A percentile compares a stretch with the other conserved stretches of the same genome.
phyloP scores from a whole-genome alignment of 2,797 vertebrate species.

The Sciurus carolinensis region DNA sequence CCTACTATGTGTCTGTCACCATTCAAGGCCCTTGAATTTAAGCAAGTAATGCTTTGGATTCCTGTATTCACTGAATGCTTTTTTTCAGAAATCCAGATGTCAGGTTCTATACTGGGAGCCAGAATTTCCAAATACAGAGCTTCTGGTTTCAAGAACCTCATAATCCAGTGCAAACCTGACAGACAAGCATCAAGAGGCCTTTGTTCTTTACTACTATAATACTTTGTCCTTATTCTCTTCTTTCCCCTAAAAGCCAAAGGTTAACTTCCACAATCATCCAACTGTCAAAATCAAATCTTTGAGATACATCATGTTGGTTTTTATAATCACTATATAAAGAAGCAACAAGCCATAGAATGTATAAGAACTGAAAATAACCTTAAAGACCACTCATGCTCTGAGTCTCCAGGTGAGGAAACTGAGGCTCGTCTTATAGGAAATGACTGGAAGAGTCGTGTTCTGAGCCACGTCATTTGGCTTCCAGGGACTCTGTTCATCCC shows the following conservation, averaged over 20 bases:
- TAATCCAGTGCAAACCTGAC: not conserved
- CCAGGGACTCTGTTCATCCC: not conserved
- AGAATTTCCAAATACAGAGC: not conserved
- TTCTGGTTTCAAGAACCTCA: conserved; percentile 12
- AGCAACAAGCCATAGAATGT: not conserved
- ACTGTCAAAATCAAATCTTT: conserved; percentile 76
- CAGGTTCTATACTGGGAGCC: not conserved
- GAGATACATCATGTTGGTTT: conserved; percentile 72
- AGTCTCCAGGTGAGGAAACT: not conserved
- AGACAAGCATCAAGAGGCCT: not conserved
- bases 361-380: not conserved
- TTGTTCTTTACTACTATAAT: not conserved
- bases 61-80: conserved; percentile 30
- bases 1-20: not conserved
- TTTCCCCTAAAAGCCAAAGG: not conserved
- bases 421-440: conserved; percentile 10
- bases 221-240: not conserved
- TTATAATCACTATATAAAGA: conserved; percentile 61
- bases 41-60: not conserved
- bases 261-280: conserved; percentile 10
- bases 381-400: not conserved
- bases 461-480: not conserved
- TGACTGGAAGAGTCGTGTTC: not conserved
- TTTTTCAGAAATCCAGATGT: not conserved
- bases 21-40: not conserved